Evolutionary conservation across 1,140 invertebrate species (phyloP).

Genomic region (Triops cancriformis): DNA sequence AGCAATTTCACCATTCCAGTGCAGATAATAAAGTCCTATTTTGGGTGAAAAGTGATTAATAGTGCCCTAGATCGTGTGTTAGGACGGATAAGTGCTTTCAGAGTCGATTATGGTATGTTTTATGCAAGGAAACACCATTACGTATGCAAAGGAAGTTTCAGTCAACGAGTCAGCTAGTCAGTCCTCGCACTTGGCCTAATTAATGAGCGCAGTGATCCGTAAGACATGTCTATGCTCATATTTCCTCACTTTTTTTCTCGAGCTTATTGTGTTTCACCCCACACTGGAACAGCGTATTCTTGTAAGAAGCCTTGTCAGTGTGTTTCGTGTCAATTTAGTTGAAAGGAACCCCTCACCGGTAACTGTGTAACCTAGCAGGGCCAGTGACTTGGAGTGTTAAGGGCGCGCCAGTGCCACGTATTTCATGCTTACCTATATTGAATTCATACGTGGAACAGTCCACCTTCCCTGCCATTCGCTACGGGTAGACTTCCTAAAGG

Average conservation of each 20-base stretch:
- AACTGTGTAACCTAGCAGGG: slow-evolving; percentile 4
- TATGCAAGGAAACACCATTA: neutral
- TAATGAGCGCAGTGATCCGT: neutral
- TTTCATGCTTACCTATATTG: neutral
- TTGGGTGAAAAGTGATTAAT: too few species aligned
- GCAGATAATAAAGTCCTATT: too few species aligned
- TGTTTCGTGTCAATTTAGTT: neutral
- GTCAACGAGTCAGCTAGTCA: neutral
- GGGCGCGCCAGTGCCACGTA: neutral
- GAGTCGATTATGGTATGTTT: neutral
- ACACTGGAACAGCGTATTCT: neutral
- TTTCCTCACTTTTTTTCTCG: neutral
- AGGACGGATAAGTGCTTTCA: neutral
- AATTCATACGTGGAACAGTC: neutral
- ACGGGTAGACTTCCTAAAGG: neutral
- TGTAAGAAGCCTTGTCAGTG: slow-evolving; percentile 12
- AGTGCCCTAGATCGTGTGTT: neutral
- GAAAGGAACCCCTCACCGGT: slow-evolving; percentile 4
- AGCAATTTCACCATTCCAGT: too few species aligned
- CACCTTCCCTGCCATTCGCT: neutral
- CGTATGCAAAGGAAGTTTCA: neutral
- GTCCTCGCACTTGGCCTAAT: neutral
- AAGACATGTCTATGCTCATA: neutral
- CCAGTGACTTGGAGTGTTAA: neutral
- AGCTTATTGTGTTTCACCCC: neutral